Conservation (phyloP, 2,888 invertebrate genomes). For the Hypsopygia costalis region DNA sequence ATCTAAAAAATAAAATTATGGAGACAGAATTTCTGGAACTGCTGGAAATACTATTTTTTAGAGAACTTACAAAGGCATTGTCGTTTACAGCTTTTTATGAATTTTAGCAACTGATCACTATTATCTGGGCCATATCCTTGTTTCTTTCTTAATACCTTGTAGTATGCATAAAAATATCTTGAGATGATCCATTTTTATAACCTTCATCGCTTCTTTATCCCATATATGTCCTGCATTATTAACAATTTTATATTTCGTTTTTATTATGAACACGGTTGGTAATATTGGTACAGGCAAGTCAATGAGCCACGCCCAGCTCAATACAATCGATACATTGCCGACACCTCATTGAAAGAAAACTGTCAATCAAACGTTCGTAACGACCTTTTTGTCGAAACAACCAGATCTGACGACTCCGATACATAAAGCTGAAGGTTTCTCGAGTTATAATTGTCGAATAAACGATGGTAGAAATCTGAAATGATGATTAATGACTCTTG, state of each 20-base stretch:
- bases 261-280: not conserved
- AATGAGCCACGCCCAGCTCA: slow-evolving; percentile 25
- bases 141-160: too few species aligned
- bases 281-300: slow-evolving; percentile 14
- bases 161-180: too few species aligned
- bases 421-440: slow-evolving; percentile 10
- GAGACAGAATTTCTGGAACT: too few species aligned
- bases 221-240: not conserved
- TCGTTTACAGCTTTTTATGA: too few species aligned
- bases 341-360: slow-evolving; percentile 36
- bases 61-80: too few species aligned
- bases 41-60: too few species aligned
- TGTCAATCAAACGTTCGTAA: slow-evolving; percentile 36
- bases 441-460: slow-evolving; percentile 10
- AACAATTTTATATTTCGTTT: slow-evolving; percentile 9
- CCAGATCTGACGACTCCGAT: slow-evolving; percentile 15
- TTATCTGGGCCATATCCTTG: too few species aligned
- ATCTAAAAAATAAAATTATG: too few species aligned
- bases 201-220: not conserved
- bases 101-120: too few species aligned
- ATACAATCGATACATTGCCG: slow-evolving; percentile 18
- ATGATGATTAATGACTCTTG: slow-evolving; percentile 15
- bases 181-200: too few species aligned
- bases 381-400: slow-evolving; percentile 27
- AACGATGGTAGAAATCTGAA: slow-evolving; percentile 8